Percentiles rank a stretch among this genome's conserved stretches.
Evolutionary conservation across 53 echinoderm and acorn worm genomes (phyloP).

Genomic region (Astropecten irregularis): DNA sequence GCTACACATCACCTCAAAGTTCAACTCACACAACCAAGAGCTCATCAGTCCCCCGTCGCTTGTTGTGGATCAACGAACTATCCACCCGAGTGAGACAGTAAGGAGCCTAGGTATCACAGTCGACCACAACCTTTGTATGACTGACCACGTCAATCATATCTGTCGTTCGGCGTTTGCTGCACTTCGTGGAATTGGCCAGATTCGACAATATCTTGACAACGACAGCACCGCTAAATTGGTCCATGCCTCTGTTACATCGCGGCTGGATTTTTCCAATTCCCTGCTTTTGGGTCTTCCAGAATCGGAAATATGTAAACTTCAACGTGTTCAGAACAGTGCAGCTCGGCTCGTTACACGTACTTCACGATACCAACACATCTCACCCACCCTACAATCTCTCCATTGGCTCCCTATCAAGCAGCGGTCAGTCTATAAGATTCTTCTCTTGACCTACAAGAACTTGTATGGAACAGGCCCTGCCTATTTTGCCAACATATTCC

Average conservation of each 20-base stretch:
- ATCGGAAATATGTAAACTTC: constrained; percentile 3
- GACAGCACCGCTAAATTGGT: constrained; percentile 7
- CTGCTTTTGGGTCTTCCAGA: constrained; percentile 24
- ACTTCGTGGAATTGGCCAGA: constrained; percentile 20
- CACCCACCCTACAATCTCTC: constrained; percentile 15
- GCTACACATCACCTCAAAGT: background rate
- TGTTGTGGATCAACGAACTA: background rate
- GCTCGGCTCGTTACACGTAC: constrained; percentile 30
- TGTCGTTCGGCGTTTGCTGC: background rate
- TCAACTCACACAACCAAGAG: background rate
- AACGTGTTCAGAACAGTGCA: constrained; percentile 54
- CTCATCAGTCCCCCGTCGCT: background rate
- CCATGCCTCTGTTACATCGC: constrained; percentile 46
- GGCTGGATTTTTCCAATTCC: constrained; percentile 25
- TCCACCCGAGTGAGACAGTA: background rate
- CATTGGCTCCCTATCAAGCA: constrained; percentile 43
- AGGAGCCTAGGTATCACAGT: background rate
- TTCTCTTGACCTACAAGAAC: constrained; percentile 48
- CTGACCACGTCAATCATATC: constrained; percentile 5
- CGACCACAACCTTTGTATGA: constrained; percentile 20
- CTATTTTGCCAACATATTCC: constrained; percentile 20
- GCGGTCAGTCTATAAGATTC: constrained; percentile 4
- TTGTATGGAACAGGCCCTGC: constrained; percentile 18
- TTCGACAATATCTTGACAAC: constrained; percentile 11
- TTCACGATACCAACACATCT: constrained; percentile 11